Conservation (phyloP, 2,113 vertebrate species). For the Barnardius zonarius region DNA sequence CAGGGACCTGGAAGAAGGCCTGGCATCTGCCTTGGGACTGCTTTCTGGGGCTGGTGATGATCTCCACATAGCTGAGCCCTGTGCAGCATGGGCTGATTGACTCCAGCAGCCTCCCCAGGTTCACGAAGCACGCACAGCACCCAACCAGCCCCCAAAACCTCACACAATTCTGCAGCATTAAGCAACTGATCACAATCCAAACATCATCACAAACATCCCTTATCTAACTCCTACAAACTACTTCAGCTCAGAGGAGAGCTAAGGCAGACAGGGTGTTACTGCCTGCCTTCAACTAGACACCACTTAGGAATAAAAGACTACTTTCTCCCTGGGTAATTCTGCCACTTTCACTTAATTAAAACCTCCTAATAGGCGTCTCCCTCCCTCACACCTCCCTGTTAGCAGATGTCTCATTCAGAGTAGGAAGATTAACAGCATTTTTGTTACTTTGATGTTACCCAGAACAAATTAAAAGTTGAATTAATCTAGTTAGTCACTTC, state of each 20-base stretch:
- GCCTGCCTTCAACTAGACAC: background rate
- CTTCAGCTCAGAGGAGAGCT: background rate
- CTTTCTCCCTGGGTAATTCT: conserved; percentile 33
- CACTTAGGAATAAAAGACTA: background rate
- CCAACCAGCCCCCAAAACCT: background rate
- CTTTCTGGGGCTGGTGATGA: background rate
- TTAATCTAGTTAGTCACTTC: background rate
- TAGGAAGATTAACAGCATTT: conserved; percentile 50
- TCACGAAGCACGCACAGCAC: background rate
- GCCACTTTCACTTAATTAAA: conserved; percentile 63
- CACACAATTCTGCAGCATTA: rapidly evolving
- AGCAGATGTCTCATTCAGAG: conserved; percentile 21
- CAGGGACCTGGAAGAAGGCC: background rate
- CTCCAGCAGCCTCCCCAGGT: background rate
- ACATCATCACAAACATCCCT: rapidly evolving
- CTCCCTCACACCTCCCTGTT: conserved; percentile 3
- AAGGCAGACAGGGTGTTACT: background rate
- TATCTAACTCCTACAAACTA: rapidly evolving
- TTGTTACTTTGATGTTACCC: conserved; percentile 49
- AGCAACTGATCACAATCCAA: rapidly evolving
- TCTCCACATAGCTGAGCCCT: background rate
- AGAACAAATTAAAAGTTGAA: conserved; percentile 51
- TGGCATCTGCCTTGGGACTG: background rate
- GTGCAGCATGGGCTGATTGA: rapidly evolving
- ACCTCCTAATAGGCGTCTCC: background rate